Evolutionary conservation across 2,113 vertebrate species (phyloP).

Genomic region (Channa maculata): DNA sequence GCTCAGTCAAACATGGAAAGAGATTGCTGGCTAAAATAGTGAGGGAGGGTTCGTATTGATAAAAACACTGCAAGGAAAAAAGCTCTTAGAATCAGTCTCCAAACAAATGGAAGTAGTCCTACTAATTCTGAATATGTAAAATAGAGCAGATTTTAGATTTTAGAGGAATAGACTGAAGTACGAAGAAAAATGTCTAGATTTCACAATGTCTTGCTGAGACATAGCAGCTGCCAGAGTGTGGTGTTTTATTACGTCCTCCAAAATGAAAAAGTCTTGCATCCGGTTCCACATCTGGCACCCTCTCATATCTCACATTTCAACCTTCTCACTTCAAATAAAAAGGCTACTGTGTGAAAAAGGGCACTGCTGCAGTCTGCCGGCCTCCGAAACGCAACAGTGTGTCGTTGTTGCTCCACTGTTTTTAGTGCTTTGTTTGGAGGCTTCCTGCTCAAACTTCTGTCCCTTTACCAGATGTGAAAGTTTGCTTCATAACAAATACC

Average conservation of each 20-base stretch:
- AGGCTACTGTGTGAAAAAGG: neutral
- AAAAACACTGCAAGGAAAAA: neutral
- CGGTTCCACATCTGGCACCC: constrained; percentile 47
- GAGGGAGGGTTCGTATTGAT: neutral
- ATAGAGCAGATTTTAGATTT: neutral
- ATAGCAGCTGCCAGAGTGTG: constrained; percentile 29
- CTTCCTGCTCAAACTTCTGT: constrained; percentile 72
- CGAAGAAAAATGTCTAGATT: constrained; percentile 21
- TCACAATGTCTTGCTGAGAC: constrained; percentile 16
- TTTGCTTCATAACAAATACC: constrained; percentile 69
- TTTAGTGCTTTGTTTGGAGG: constrained; percentile 56
- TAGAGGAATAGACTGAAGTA: too few relatives aligned
- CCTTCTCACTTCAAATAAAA: constrained; percentile 32
- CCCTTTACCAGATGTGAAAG: constrained; percentile 67
- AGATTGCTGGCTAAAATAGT: neutral
- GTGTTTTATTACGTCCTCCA: constrained; percentile 36
- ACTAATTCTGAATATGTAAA: neutral
- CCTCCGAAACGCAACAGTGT: constrained; percentile 23
- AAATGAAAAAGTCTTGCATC: constrained; percentile 24
- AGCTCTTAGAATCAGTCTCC: neutral
- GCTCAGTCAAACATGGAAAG: constrained; percentile 37
- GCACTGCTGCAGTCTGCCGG: neutral
- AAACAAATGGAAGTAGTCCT: neutral
- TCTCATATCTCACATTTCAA: constrained; percentile 18
- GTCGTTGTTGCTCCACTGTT: constrained; percentile 55